Evolutionary conservation across 2,797 vertebrate species (phyloP), one percentile per base, ranked within the genome.

Genomic region (Champsocephalus gunnari): DNA sequence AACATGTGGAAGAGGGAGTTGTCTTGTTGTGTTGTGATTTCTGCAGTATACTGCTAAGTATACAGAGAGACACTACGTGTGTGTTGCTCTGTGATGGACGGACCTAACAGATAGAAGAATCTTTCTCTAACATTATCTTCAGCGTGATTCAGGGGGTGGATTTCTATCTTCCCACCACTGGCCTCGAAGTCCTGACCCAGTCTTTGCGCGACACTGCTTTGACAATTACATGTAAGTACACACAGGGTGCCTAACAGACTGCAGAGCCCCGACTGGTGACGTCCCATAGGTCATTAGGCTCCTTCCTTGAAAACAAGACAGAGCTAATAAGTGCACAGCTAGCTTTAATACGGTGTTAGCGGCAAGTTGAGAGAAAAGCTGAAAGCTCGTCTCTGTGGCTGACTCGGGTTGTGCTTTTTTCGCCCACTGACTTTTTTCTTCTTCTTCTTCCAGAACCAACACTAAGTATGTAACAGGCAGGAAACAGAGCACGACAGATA

Each of bases 201-300:
- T 59, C 79, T 75, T 77, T 79, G 73, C 45, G 28, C 21, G 34
- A 78, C 82, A 63, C 65, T 50, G 73, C 83, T 85, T 68, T 56
- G 70, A 88, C 83, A 88, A 86, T 83, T 82, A 84, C 73, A 77
- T 32, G 17, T 85, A 81, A 82, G 77, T 51, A 84, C 78, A 89
- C 82, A 85, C 32, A 71, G 69, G 80, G 76, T 82, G 65, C 73
- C 83, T 85, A 88, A 84, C 81, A 77, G 82, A 81, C 81, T 73
- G 73, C 83, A 56, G 67, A 69, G 68, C 73, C 65, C 79, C 14
- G 53, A 79, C 62, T 64, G 75, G 68, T 60, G 76, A 67, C 70
- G 55, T 87, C 90, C 91, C 89, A 72, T 2, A 87, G 86, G 87
- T 90, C 89, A 91, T 92, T 89, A 91, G 83, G 81, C 75, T 54